phyloP scores from a whole-genome alignment of 2,113 vertebrate genomes.

The Ophthalmolycus amberensis region DNA sequence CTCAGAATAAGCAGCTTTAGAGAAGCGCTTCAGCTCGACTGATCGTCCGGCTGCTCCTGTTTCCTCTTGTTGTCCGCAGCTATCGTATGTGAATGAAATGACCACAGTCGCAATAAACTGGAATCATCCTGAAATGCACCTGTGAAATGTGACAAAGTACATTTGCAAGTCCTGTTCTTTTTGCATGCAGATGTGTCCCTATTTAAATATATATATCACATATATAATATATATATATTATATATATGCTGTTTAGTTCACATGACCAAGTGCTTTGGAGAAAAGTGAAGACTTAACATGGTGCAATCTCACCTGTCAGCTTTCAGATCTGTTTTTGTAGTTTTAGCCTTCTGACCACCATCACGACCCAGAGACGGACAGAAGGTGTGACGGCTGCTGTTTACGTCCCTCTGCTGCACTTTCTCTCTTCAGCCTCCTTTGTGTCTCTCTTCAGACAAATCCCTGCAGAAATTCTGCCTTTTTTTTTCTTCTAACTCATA shows the following conservation, averaged over 20 bases:
- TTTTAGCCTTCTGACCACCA: background rate
- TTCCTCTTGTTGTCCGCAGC: background rate
- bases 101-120: background rate
- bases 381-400: background rate
- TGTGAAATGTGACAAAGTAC: background rate
- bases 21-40: too few species aligned
- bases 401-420: slow-evolving; percentile 1
- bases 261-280: background rate
- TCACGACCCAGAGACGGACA: background rate
- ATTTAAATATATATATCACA: background rate
- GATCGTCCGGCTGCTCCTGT: too few species aligned
- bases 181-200: background rate
- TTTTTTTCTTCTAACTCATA: slow-evolving; percentile 3
- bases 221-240: too few species aligned
- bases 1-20: background rate
- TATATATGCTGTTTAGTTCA: background rate
- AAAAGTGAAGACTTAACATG: background rate
- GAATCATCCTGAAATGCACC: background rate
- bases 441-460: background rate
- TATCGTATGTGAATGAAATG: background rate
- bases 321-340: background rate
- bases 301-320: background rate
- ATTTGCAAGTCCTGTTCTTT: background rate
- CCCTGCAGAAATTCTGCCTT: slow-evolving; percentile 9
- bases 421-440: background rate